Conservation (phyloP, 1,140 invertebrate species). For the Drosophila parabipectinata region DNA sequence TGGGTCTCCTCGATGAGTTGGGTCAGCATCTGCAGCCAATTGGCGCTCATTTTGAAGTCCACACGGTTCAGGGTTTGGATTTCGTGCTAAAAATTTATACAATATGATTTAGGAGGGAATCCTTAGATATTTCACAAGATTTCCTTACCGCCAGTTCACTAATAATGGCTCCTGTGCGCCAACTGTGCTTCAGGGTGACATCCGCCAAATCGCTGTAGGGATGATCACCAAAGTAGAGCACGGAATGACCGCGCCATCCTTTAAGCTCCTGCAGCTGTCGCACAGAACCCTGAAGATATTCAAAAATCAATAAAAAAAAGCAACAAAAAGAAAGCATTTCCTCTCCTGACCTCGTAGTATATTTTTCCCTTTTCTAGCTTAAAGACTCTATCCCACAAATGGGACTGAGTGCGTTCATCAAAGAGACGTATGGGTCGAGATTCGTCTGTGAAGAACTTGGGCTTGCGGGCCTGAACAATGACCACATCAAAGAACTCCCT, state of each 20-base stretch:
- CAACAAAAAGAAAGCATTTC: background rate
- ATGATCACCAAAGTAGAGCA: slow-evolving; percentile 99
- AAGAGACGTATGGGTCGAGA: slow-evolving; percentile 95
- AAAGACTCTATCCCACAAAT: slow-evolving; percentile 96
- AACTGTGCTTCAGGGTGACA: slow-evolving; percentile 97
- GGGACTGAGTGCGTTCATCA: slow-evolving; percentile 91
- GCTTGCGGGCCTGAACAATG: slow-evolving; percentile 97
- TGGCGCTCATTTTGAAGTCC: slow-evolving; percentile 94
- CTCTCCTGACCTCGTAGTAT: slow-evolving; percentile 92
- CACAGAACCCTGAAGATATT: slow-evolving; percentile 91
- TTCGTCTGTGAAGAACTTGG: slow-evolving; percentile 97
- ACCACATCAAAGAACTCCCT: slow-evolving; percentile 96
- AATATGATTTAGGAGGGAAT: slow-evolving; percentile 5
- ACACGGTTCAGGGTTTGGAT: slow-evolving; percentile 94
- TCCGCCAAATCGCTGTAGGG: slow-evolving; percentile 98
- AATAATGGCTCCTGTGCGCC: slow-evolving; percentile 99
- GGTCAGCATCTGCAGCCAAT: slow-evolving; percentile 97
- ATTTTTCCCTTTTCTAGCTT: slow-evolving; percentile 94
- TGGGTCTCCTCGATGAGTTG: slow-evolving; percentile 95
- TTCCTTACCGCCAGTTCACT: slow-evolving; percentile 92
- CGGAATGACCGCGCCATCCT: slow-evolving; percentile 95
- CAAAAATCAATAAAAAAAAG: background rate
- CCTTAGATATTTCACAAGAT: background rate
- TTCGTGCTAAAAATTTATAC: slow-evolving; percentile 89
- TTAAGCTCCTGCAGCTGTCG: slow-evolving; percentile 95